Evolutionary conservation across 2,888 invertebrate species (phyloP), one percentile per base, ranked within the genome.

Genomic region (Matsumyia berberina): DNA sequence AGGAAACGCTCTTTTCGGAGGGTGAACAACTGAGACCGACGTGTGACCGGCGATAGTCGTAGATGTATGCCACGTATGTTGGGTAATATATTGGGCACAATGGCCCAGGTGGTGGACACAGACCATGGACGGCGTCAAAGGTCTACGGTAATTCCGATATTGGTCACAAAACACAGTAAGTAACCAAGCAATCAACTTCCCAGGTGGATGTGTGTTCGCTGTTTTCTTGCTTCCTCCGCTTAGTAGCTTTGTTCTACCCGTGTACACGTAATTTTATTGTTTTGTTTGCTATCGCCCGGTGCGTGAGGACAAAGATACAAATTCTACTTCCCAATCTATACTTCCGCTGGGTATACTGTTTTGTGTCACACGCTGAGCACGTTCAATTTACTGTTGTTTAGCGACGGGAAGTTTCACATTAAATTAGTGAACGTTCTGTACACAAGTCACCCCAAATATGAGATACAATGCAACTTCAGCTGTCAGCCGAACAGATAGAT

Each of bases 381-480:
- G 55, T 69, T 67, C 62, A 60, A 69, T 76, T 81, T 69, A 69
- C 81, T n/a, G 81, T 81, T 69, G 49, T 81, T 76, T 69, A 64
- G 69, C 62, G 69, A 69, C 76, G 81, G 81, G 81, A 81, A 81
- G 81, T 81, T 62, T 81, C 76, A 57, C 55, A 69, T 76, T 76
- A 69, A 62, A 76, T 57, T 69, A 81, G 70, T 69, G 76, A 4
- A 76, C 55, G 60, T 67, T 62, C 39, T 35, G 17, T 46, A 19
- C 31, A 39, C 33, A 46, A 39, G 24, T 9, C 55, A 29, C 53
- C 58, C 77, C 77, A 70, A 78, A 78, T 62, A 78, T 78, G 62
- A 78, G 24, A 51, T 49, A 69, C 69, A 69, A 69, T 42, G 58
- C 62, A 70, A 46, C 15, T 53, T 55, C 55, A 55, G 39, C 29